These are phyloP conservation scores for Colius striatus DNA, from an alignment of 2,113 vertebrate genomes.

Conservation along the genomic window DNA sequence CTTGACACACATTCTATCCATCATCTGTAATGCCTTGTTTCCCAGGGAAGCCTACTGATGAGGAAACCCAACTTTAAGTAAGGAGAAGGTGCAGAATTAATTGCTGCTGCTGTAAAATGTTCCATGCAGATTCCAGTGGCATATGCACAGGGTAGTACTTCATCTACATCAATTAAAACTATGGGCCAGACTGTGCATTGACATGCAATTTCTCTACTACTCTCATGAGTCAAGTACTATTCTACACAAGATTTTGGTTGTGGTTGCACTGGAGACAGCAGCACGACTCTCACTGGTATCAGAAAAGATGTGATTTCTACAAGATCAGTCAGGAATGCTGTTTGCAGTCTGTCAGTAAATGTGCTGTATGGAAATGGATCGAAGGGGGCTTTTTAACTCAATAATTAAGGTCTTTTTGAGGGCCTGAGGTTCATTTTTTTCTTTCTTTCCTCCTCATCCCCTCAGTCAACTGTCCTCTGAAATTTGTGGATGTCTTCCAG, in stretches of 20 bases:
- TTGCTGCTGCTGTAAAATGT: neutral
- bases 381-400: neutral
- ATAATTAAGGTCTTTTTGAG: neutral
- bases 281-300: neutral
- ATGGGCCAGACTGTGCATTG: neutral
- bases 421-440: neutral
- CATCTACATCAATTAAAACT: neutral
- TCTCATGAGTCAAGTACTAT: neutral
- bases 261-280: neutral
- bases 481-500: neutral
- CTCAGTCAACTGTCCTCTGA: neutral
- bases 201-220: fast-evolving
- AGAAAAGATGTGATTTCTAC: neutral
- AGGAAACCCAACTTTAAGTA: neutral
- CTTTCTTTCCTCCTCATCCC: neutral
- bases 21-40: neutral
- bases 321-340: neutral
- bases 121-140: too few relatives aligned
- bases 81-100: neutral
- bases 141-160: neutral
- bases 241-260: neutral
- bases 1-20: neutral
- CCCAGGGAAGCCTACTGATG: neutral
- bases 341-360: neutral
- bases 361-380: neutral